Conservation (phyloP, 2,797 vertebrate species). For the Chaetodon trifasciatus region DNA sequence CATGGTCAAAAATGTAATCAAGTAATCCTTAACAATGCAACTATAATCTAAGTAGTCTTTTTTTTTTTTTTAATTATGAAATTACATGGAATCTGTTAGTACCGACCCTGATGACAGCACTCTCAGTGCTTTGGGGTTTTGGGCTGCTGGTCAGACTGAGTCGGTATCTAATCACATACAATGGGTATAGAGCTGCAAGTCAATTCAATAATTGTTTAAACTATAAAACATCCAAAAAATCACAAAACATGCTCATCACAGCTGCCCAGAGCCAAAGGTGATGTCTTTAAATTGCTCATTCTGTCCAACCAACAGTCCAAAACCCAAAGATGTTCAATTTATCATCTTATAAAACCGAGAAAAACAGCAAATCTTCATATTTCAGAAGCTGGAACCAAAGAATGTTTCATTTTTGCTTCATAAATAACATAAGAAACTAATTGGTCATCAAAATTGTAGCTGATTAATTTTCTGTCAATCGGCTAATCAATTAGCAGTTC, state of each 20-base stretch:
- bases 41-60: too few species aligned
- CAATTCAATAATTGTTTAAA: conserved; percentile 19
- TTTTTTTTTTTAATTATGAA: too few species aligned
- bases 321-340: conserved; percentile 16
- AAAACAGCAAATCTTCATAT: conserved; percentile 51
- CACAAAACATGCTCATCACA: conserved; percentile 12
- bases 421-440: neutral
- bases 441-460: neutral
- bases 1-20: too few species aligned
- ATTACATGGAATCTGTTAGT: too few species aligned
- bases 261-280: neutral
- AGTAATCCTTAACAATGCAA: too few species aligned
- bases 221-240: conserved; percentile 10
- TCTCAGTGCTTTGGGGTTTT: conserved; percentile 39
- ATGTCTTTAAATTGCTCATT: conserved; percentile 1
- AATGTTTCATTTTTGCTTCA: neutral
- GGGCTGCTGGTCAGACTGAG: conserved; percentile 36
- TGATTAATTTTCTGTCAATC: conserved; percentile 8
- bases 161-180: conserved; percentile 21
- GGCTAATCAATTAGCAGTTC: conserved; percentile 18
- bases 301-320: conserved; percentile 22
- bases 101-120: neutral
- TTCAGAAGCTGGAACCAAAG: neutral
- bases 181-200: conserved; percentile 28
- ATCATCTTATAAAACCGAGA: conserved; percentile 27